These are phyloP conservation scores for Scyliorhinus canicula DNA, from an alignment of 2,797 vertebrate genomes.

Conservation along the genomic window DNA sequence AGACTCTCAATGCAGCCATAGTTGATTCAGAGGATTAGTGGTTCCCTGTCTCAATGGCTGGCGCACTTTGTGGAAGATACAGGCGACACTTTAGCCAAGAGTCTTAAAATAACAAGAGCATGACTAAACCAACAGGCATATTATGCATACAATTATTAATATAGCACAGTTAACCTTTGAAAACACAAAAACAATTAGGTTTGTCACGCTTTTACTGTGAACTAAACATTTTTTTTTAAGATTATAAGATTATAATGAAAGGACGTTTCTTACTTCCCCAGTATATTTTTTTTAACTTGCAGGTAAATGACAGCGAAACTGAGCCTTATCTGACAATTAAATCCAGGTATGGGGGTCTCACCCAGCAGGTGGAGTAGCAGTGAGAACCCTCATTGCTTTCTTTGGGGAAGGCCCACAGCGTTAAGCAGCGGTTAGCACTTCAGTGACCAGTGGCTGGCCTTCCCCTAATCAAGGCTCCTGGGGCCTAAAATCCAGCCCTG, in stretches of 20 bases:
- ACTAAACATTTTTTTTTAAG: neutral
- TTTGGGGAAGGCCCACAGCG: too few species aligned
- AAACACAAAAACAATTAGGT: neutral
- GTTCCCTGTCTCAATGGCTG: neutral
- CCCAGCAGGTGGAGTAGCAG: too few species aligned
- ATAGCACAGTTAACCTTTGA: constrained; percentile 16
- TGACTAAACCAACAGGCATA: neutral
- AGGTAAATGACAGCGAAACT: neutral
- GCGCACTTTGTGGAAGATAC: neutral
- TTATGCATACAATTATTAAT: neutral
- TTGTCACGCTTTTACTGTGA: neutral
- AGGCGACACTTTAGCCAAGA: constrained; percentile 2
- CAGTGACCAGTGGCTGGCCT: too few species aligned
- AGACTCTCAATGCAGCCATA: neutral
- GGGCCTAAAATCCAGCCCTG: too few species aligned
- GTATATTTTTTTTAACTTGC: neutral
- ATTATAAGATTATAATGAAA: neutral
- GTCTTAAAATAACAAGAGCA: neutral
- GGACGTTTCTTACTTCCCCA: neutral
- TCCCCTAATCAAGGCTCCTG: too few species aligned
- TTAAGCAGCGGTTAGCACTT: too few species aligned
- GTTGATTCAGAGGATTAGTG: neutral
- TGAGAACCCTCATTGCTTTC: too few species aligned
- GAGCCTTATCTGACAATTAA: neutral
- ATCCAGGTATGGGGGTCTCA: too few species aligned